Evolutionary conservation across 2,797 vertebrate species (phyloP).

Genomic region (Cercopithecus diana): DNA sequence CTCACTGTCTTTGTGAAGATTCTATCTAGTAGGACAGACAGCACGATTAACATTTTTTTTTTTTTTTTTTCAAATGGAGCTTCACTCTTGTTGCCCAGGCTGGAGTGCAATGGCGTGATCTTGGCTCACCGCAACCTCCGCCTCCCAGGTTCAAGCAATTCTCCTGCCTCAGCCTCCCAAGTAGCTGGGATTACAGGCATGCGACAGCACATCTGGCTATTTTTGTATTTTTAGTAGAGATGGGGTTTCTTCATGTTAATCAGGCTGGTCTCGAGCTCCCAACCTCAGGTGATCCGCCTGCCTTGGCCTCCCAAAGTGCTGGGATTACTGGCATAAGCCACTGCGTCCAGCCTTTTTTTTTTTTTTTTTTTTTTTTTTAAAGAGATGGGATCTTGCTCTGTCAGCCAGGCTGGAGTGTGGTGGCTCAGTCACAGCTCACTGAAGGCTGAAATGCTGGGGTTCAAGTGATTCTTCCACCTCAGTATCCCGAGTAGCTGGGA

Average conservation of each 20-base stretch:
- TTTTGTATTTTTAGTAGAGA: no score
- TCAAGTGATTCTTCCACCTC: background rate
- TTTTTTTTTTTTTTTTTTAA: background rate
- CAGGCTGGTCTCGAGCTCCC: background rate
- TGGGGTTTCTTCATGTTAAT: background rate
- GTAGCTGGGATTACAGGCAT: no score
- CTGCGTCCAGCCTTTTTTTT: background rate
- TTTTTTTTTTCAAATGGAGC: background rate
- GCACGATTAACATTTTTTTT: background rate
- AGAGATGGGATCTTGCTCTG: background rate
- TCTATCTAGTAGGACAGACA: background rate
- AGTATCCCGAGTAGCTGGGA: background rate
- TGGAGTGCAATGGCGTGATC: no score
- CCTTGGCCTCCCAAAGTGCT: background rate
- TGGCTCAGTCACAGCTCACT: background rate
- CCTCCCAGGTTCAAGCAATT: no score
- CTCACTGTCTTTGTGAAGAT: background rate
- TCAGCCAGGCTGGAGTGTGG: background rate
- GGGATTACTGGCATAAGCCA: background rate
- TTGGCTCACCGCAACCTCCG: no score
- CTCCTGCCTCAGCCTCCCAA: no score
- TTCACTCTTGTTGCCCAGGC: no score
- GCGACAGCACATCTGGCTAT: no score
- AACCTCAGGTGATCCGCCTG: background rate
- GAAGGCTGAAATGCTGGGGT: background rate